Evolutionary conservation across 2,113 vertebrate species (phyloP), one percentile per base, ranked within the genome.

Genomic region (Esox niger): DNA sequence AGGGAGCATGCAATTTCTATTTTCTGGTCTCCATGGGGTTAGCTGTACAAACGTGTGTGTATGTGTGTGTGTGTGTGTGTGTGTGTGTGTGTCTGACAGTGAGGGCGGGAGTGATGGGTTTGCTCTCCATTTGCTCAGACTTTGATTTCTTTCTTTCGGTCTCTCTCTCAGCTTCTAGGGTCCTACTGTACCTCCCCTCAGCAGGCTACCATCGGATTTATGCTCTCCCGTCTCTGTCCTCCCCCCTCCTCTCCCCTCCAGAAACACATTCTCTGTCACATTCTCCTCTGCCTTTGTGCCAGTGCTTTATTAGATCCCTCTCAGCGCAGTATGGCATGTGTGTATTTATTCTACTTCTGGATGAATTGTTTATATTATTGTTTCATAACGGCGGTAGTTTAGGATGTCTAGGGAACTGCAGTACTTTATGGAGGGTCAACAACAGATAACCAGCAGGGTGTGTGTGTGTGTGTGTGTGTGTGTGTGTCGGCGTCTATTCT

Each of bases 341-440:
- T 70, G 67, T 72, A 80, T 78, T 73, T 78, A 46, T 47, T 73
- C 58, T 64, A 27, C 31, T 69, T 69, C 15, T 62, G 31, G 21
- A 11, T 61, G 78, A 78, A 75, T 75, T 69, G 62, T 79, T 54
- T 79, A 73, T 82, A 71, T 84, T 79, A 70, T 83, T 76, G 67
- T 80, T 80, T 81, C 52, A 56, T 82, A 72, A 72, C 6, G n/a
- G 63, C 70, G 68, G 25, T 75, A 17, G 64, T 84, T 86, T 82
- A 86, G 60, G 66, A 64, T 13, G 66, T 68, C 79, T 74, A 49
- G 43, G 73, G 69, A 73, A 76, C 75, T 76, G 69, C 8, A 23
- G 10, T 54, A 77, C 71, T 83, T 66, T 70, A 33, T 79, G 79
- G 76, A 75, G 49, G 62, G 71, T 80, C 76, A 82, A 73, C 68